These are phyloP conservation scores for Falco novaeseelandiae DNA, from an alignment of 2,797 vertebrate species.

Conservation along the genomic window DNA sequence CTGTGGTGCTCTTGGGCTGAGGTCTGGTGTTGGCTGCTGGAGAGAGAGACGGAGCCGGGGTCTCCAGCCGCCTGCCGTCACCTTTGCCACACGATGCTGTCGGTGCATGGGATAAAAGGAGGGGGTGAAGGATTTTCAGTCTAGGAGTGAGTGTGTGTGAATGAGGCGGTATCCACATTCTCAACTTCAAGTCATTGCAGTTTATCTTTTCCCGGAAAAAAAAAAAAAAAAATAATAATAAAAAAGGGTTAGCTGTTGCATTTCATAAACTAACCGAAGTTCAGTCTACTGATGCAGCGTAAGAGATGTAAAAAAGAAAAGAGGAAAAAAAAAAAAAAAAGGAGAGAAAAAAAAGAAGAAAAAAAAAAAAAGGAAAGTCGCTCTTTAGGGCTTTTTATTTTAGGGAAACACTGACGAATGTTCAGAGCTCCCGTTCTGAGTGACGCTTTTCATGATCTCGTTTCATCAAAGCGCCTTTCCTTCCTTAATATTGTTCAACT, in stretches of 20 bases:
- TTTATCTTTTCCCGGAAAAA: conserved; percentile 68
- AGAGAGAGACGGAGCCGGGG: conserved; percentile 62
- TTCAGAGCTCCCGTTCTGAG: conserved; percentile 73
- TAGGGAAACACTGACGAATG: conserved; percentile 80
- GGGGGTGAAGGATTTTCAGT: conserved; percentile 76
- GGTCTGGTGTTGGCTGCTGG: conserved; percentile 75
- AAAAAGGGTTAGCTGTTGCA: conserved; percentile 77
- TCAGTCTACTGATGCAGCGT: conserved; percentile 80
- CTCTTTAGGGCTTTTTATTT: conserved; percentile 75
- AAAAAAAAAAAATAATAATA: too few relatives aligned
- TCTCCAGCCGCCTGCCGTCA: conserved; percentile 56
- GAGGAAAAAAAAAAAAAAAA: background rate
- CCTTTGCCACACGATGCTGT: conserved; percentile 64
- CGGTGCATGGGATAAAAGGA: conserved; percentile 49
- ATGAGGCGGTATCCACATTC: conserved; percentile 84
- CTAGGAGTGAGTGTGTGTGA: conserved; percentile 84
- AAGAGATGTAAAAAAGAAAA: conserved; percentile 61
- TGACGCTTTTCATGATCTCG: conserved; percentile 59
- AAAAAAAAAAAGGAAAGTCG: conserved; percentile 62
- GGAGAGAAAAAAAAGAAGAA: background rate
- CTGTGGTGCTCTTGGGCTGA: conserved; percentile 72
- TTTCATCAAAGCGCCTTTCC: conserved; percentile 79
- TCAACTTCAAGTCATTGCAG: conserved; percentile 82
- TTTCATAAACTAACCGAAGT: conserved; percentile 79
- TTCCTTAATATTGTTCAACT: conserved; percentile 79